A percentile compares a stretch with the other conserved stretches of the same genome.
These are phyloP conservation scores for Aleiodes alternator DNA, from an alignment of 2,888 invertebrate species.

Conservation along the genomic window DNA sequence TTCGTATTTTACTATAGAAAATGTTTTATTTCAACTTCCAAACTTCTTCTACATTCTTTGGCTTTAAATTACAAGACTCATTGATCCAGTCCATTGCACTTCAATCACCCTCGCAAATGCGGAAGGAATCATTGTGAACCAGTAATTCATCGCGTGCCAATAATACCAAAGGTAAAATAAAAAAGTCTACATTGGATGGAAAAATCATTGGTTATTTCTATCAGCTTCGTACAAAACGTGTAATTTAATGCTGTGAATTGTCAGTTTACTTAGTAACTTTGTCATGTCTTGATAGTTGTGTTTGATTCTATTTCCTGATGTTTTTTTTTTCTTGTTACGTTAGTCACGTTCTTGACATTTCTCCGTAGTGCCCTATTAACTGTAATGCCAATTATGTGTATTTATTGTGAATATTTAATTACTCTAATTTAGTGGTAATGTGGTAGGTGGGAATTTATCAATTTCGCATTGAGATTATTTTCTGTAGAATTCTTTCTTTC, in stretches of 20 bases:
- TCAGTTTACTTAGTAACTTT: conserved; percentile 52
- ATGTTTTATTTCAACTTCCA: conserved; percentile 15
- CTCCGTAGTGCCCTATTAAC: conserved; percentile 46
- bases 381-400: neutral
- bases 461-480: neutral
- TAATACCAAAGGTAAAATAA: conserved; percentile 24
- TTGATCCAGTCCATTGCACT: conserved; percentile 42
- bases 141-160: conserved; percentile 32
- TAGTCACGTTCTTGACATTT: conserved; percentile 33
- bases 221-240: conserved; percentile 44
- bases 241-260: conserved; percentile 51
- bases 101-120: conserved; percentile 12
- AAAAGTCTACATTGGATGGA: conserved; percentile 32
- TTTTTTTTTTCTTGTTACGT: conserved; percentile 13
- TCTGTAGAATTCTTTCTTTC: no score
- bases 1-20: neutral
- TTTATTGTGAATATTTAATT: neutral
- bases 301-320: conserved; percentile 39
- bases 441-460: neutral
- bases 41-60: conserved; percentile 37
- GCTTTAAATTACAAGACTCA: conserved; percentile 37
- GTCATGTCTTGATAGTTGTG: conserved; percentile 41
- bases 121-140: conserved; percentile 21
- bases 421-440: neutral
- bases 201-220: conserved; percentile 28